Evolutionary conservation across 2,888 invertebrate species (phyloP).

Genomic region (Ormyrus labotus): DNA sequence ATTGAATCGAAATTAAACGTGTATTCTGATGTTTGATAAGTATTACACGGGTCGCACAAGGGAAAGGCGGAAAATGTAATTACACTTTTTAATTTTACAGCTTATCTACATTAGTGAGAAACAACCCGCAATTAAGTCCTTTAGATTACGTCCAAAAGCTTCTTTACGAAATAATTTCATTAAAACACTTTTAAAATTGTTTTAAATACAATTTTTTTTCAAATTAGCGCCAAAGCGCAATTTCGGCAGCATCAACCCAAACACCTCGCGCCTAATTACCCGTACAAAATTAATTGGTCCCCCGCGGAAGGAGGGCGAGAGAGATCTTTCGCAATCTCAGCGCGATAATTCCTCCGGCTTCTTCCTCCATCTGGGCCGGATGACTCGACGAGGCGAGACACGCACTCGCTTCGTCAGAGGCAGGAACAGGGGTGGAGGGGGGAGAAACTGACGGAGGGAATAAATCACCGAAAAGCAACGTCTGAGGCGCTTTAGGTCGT

Average conservation of each 20-base stretch:
- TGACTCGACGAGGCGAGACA: neutral
- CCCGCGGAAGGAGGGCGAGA: too few species aligned
- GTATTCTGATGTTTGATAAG: too few species aligned
- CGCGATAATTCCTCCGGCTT: slow-evolving; percentile 16
- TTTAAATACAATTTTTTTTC: too few species aligned
- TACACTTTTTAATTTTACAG: neutral
- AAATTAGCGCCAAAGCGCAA: too few species aligned
- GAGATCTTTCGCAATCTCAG: slow-evolving; percentile 8
- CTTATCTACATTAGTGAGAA: neutral
- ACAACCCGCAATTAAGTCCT: too few species aligned
- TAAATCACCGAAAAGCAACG: slow-evolving; percentile 27
- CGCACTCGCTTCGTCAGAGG: neutral
- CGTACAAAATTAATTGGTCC: neutral
- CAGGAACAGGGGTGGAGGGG: neutral
- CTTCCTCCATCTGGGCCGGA: neutral
- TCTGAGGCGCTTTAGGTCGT: neutral
- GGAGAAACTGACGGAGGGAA: neutral
- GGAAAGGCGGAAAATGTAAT: too few species aligned
- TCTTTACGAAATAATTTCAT: too few species aligned
- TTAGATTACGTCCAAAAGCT: too few species aligned
- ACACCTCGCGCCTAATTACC: neutral
- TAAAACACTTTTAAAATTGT: too few species aligned
- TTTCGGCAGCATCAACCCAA: too few species aligned
- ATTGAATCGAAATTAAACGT: too few species aligned
- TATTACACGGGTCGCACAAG: too few species aligned